Base-by-base conservation (phyloP, 2,888 invertebrate species). In the Hydropsyche betteni region DNA sequence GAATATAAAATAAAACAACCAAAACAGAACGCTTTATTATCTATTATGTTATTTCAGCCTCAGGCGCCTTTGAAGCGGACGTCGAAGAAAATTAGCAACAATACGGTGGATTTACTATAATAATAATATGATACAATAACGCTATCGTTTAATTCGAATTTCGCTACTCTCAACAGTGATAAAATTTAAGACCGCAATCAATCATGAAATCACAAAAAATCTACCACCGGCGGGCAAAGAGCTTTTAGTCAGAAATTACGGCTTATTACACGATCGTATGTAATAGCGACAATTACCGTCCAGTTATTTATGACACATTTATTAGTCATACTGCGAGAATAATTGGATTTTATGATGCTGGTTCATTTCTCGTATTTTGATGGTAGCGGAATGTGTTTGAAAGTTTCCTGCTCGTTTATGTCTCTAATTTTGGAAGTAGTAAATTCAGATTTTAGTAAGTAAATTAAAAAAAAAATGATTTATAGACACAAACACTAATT, bases 241-340 rank as follows among this genome's bases (percentile, higher is more conserved):
- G 53, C 64, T 70, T 64, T 68, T 61, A 33, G 53, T 12, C 44
- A 33, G 24, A 76, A 76, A 76, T 76, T 76, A 55, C 58, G 50
- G 73, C 34, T 12, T 61, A 58, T 76, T 76, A 73, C 69, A 73
- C 73, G 73, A 14, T 61, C 51, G 51, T 50, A 55, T 34, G 76
- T 73, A 73, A 76, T 73, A 69, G 68, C 69, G 51, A 68, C 16
- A 38, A 69, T 61, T 73, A 64, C 53, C 69, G 10, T 38, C 44
- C 33, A 16, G 24, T 72, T 73, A 76, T 76, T 76, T 76, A 76
- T 68, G 68, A 58, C 58, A 34, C 36, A 53, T 76, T 75, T 76
- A 76, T 74, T 69, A 55, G 76, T 33, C 44, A 44, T 10, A 44
- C 44, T 44, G 4, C 3, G 6, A 10, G 44, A 44, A 44, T 44